These are phyloP conservation scores for Apis dorsata DNA, from an alignment of 1,140 invertebrate species.

Conservation along the genomic window DNA sequence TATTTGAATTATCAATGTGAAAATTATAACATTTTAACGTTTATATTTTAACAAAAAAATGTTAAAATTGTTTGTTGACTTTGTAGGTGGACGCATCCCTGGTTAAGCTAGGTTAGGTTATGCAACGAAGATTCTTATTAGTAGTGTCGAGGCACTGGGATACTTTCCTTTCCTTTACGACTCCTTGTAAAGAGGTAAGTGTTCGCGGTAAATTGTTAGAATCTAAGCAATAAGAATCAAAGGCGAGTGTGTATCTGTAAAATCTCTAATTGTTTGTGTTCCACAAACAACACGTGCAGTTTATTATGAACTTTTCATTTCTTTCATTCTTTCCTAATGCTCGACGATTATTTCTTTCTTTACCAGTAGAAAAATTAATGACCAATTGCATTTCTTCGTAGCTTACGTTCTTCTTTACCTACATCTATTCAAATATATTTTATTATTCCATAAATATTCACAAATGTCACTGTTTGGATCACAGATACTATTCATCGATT, in stretches of 20 bases:
- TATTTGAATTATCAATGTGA: no score
- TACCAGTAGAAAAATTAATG: not conserved
- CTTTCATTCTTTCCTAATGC: not conserved
- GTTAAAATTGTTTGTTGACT: not conserved
- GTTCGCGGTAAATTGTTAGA: slow-evolving; percentile 22
- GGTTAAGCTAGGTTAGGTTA: slow-evolving; percentile 62
- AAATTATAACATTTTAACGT: no score
- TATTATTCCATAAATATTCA: not conserved
- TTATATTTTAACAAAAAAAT: no score
- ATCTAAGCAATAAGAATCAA: slow-evolving; percentile 31
- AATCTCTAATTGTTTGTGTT: slow-evolving; percentile 20
- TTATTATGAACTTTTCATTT: not conserved
- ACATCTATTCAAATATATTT: not conserved
- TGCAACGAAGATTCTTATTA: slow-evolving; percentile 69
- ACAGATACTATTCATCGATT: not conserved
- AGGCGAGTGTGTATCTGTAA: slow-evolving; percentile 19
- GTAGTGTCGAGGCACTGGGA: slow-evolving; percentile 50
- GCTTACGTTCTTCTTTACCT: no score
- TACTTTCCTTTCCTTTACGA: slow-evolving; percentile 80
- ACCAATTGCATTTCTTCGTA: no score
- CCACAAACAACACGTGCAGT: not conserved
- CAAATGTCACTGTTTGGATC: no score
- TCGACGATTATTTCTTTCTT: not conserved
- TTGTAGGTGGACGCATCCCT: slow-evolving; percentile 68
- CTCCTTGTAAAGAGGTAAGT: slow-evolving; percentile 58